Conservation (phyloP, 1,140 invertebrate species). For the Papilio dardanus region DNA sequence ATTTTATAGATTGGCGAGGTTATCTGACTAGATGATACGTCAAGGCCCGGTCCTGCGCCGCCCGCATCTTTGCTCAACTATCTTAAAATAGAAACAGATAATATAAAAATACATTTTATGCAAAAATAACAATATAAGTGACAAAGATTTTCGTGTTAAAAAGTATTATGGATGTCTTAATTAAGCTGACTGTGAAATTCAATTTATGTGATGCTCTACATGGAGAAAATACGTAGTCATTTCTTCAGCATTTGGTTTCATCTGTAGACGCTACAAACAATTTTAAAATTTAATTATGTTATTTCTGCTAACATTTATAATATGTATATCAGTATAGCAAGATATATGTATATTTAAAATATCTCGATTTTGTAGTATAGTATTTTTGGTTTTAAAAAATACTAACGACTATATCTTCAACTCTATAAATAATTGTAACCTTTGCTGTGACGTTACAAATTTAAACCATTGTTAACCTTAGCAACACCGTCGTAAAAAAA, state of each 20-base stretch:
- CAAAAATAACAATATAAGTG: constrained; percentile 10
- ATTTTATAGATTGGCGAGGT: too few species aligned
- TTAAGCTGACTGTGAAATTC: constrained; percentile 39
- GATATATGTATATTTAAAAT: too few species aligned
- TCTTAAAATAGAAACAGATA: background rate
- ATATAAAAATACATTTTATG: background rate
- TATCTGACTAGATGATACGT: too few species aligned
- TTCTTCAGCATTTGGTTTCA: background rate
- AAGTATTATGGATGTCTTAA: constrained; percentile 36
- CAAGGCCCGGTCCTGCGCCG: too few species aligned
- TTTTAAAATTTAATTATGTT: background rate
- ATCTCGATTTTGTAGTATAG: too few species aligned
- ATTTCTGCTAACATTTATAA: too few species aligned
- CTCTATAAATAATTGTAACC: too few species aligned
- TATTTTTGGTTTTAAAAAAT: too few species aligned
- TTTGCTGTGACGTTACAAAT: background rate
- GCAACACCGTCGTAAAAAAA: background rate
- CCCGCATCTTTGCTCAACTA: too few species aligned
- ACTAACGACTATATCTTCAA: too few species aligned
- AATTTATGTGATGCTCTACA: constrained; percentile 40
- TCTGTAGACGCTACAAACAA: background rate
- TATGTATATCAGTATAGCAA: too few species aligned
- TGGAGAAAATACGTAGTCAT: background rate
- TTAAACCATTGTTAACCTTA: background rate
- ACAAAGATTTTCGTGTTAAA: constrained; percentile 29